Conservation (phyloP, 2,888 invertebrate species). For the Onchidella celtica region DNA sequence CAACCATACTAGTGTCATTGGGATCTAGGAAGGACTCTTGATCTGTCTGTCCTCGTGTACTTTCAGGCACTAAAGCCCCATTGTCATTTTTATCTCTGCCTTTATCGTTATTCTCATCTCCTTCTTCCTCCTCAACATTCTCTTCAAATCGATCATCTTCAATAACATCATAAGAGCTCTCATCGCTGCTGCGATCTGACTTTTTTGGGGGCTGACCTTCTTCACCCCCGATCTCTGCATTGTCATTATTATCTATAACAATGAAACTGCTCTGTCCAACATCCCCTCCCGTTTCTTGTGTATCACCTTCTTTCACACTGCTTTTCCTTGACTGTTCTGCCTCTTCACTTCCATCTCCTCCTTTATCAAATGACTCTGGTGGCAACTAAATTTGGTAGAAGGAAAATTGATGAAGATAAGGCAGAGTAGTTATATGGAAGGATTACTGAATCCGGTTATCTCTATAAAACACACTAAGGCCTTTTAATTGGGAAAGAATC, state of each 20-base stretch:
- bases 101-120: neutral
- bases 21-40: conserved; percentile 23
- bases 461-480: too few species aligned
- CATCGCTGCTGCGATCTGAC: conserved; percentile 49
- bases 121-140: conserved; percentile 20
- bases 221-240: too few species aligned
- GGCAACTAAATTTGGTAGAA: neutral
- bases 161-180: conserved; percentile 50
- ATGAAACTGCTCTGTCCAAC: conserved; percentile 41
- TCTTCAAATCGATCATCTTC: conserved; percentile 32
- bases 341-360: neutral
- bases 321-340: neutral
- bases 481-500: too few species aligned
- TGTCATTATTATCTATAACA: conserved; percentile 31
- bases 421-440: neutral
- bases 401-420: neutral
- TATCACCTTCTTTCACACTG: neutral
- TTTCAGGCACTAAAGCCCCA: too few species aligned
- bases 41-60: neutral
- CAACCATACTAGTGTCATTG: conserved; percentile 44
- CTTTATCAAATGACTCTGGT: neutral
- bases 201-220: conserved; percentile 18
- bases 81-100: conserved; percentile 28
- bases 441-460: neutral
- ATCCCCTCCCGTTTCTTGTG: neutral